Conservation (phyloP, 2,113 vertebrate genomes). For the Sarotherodon lohbergeri region DNA sequence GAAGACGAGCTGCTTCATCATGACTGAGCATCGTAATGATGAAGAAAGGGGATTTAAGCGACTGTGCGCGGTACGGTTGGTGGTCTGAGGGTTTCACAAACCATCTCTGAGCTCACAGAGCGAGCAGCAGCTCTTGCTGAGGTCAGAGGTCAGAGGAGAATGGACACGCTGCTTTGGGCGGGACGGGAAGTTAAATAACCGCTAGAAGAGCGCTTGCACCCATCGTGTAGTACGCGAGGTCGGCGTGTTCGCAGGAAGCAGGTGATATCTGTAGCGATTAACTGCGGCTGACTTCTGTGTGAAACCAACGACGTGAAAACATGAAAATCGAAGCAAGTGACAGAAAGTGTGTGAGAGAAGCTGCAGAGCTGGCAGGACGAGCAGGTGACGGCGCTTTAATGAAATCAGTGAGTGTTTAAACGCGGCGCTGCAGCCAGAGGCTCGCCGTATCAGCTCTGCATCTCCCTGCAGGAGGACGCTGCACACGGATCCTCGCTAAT, state of each 20-base stretch:
- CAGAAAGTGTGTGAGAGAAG: background rate
- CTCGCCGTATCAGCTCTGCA: background rate
- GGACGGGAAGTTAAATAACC: background rate
- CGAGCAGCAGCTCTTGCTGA: background rate
- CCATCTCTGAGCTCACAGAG: background rate
- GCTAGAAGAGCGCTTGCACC: background rate
- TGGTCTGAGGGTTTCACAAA: background rate
- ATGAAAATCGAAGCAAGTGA: background rate
- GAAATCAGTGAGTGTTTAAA: background rate
- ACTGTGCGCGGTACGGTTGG: too few species aligned
- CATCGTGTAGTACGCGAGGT: background rate
- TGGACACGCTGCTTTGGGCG: background rate
- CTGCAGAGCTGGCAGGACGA: background rate
- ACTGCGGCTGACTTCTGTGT: background rate
- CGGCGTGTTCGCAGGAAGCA: rapidly evolving
- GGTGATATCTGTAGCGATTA: background rate
- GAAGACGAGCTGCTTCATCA: background rate
- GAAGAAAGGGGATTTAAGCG: background rate
- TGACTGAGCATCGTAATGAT: background rate
- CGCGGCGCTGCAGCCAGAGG: background rate
- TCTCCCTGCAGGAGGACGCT: background rate
- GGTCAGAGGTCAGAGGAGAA: background rate
- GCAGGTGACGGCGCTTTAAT: background rate
- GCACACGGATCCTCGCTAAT: background rate
- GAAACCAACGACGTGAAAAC: background rate